These are phyloP conservation scores for Cacajao melanocephalus DNA, from an alignment of 2,797 vertebrate species.

Conservation along the genomic window DNA sequence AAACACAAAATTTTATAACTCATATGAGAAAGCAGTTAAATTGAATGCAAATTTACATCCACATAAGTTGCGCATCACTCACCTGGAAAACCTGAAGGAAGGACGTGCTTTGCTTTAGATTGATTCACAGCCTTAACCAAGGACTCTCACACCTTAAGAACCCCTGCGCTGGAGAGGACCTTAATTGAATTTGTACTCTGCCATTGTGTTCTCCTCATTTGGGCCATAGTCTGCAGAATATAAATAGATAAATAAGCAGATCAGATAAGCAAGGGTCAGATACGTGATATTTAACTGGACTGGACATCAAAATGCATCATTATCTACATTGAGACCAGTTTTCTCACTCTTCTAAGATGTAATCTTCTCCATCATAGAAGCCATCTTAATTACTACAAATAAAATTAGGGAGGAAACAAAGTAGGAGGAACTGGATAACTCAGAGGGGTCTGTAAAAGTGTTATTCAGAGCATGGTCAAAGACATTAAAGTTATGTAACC, in stretches of 20 bases:
- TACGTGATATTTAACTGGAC: neutral
- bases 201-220: neutral
- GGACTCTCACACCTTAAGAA: neutral
- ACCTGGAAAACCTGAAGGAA: neutral
- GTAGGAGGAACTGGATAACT: neutral
- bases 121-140: neutral
- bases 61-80: neutral
- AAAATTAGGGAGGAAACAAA: neutral
- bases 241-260: slow-evolving; percentile 3
- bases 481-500: neutral
- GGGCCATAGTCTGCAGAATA: neutral
- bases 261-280: neutral
- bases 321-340: neutral
- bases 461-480: neutral
- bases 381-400: neutral
- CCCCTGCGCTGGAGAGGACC: neutral
- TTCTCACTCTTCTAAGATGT: neutral
- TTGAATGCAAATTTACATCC: neutral
- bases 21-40: neutral
- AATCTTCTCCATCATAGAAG: neutral
- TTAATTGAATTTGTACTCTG: neutral
- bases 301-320: neutral
- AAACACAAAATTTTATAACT: neutral
- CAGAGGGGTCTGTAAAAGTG: neutral
- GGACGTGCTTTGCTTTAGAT: neutral